Evolutionary conservation across 2,797 vertebrate genomes (phyloP), one percentile per base, ranked within the genome.

Genomic region (Amblyopsis hoosieri): DNA sequence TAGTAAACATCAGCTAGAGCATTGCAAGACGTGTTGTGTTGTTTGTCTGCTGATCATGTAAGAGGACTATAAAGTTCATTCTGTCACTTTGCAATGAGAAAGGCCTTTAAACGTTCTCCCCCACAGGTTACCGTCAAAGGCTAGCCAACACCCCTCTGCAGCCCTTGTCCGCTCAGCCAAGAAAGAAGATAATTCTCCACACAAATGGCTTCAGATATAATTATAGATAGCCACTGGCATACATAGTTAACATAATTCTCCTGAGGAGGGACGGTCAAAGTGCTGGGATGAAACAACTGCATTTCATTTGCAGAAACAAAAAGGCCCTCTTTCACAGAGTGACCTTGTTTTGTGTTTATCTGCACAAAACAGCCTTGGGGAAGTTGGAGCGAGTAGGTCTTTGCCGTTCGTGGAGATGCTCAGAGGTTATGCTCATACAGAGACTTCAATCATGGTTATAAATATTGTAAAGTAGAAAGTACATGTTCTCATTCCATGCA

Each of bases 161-260:
- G 49, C 17, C 63, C 58, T 65, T 8, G 55, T 60, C 48, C 3
- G 15, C 62, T 71, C 65, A 19, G 49, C 52, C 60, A 57, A 60
- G 45, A 61, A 37, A 14, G 73, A 51, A 12, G 57, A 75, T 75
- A 1, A 74, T 79, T 69, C 61, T 69, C 12, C 31, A 57, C 55
- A 65, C 53, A 80, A 84, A 80, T 52, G 66, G 71, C 56, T 69
- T 54, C 0, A 67, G 76, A 84, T 86, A 73, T 76, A 85, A 84
- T 88, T 82, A 88, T 79, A 81, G 77, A 85, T 81, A 71, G 64
- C 52, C 57, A 66, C 13, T 66, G 52, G 64, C 66, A 57, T 64
- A 49, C 57, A 47, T 57, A 58, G 6, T 29, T 29, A 57, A 54
- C 51, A 37, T n/a, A 33, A 64, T 15, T 62, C 23, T 62, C 33